Percentiles rank a stretch among this genome's conserved stretches.
These are phyloP conservation scores for Deilephila elpenor DNA, from an alignment of 2,888 invertebrate species.

Conservation along the genomic window DNA sequence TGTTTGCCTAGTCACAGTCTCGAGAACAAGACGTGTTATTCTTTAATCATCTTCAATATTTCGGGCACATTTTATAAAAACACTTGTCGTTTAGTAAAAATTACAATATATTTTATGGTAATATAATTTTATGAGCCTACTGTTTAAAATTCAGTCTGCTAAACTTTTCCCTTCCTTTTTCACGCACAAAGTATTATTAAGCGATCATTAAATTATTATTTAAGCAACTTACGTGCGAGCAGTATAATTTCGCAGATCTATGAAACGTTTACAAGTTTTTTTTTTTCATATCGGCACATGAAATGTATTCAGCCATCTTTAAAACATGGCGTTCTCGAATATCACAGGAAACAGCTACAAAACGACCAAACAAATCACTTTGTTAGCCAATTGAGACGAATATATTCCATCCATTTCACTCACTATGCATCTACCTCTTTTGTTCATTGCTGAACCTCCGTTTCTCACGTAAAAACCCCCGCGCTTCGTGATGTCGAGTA, in stretches of 20 bases:
- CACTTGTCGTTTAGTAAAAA: no score
- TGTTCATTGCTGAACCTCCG: neutral
- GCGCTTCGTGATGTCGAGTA: conserved; percentile 6
- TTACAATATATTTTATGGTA: no score
- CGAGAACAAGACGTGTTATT: conserved; percentile 2
- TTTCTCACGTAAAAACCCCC: conserved; percentile 23
- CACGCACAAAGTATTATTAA: no score
- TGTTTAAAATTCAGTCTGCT: no score
- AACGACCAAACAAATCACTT: neutral
- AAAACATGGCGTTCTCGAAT: conserved; percentile 1
- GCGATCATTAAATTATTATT: no score
- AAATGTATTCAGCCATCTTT: neutral
- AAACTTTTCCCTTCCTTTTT: no score
- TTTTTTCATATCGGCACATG: neutral
- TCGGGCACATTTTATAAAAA: neutral
- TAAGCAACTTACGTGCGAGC: no score
- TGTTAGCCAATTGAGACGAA: neutral
- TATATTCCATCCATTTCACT: neutral
- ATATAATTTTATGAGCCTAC: no score
- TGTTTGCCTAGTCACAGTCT: neutral
- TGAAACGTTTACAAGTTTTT: neutral
- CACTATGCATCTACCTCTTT: neutral
- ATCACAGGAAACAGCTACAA: conserved; percentile 4
- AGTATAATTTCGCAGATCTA: neutral
- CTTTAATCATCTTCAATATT: conserved; percentile 10